These are phyloP conservation scores for Apocrypta bakeri DNA, from an alignment of 1,140 invertebrate species.

Conservation along the genomic window DNA sequence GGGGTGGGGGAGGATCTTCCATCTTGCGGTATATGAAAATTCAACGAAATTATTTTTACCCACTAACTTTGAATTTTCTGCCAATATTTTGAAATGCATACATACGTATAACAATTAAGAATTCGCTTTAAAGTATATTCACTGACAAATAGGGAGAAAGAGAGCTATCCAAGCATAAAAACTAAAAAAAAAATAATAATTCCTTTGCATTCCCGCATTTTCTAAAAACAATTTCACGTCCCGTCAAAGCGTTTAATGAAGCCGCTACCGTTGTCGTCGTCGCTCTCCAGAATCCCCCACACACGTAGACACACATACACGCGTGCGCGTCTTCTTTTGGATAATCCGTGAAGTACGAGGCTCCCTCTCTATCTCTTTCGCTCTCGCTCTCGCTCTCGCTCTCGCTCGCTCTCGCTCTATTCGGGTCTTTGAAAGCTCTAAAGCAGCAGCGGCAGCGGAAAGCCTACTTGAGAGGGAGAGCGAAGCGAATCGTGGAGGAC, in stretches of 20 bases:
- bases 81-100: slow-evolving; percentile 29
- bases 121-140: neutral
- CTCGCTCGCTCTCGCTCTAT: no score
- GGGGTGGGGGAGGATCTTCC: neutral
- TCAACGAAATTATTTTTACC: slow-evolving; percentile 45
- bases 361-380: neutral
- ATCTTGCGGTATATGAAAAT: slow-evolving; percentile 18
- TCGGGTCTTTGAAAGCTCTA: neutral
- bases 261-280: neutral
- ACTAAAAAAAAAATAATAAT: neutral
- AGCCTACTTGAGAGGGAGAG: neutral
- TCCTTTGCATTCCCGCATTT: neutral
- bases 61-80: neutral
- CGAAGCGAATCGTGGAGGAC: neutral
- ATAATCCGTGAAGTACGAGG: slow-evolving; percentile 5
- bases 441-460: neutral
- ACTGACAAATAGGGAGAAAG: no score
- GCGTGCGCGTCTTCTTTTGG: neutral
- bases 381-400: no score
- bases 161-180: neutral
- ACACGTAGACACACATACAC: neutral
- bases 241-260: slow-evolving; percentile 1
- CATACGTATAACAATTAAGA: neutral
- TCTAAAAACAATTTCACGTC: neutral
- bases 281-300: neutral